Conservation (phyloP, 2,888 invertebrate species). For the Ariolimax columbianus region DNA sequence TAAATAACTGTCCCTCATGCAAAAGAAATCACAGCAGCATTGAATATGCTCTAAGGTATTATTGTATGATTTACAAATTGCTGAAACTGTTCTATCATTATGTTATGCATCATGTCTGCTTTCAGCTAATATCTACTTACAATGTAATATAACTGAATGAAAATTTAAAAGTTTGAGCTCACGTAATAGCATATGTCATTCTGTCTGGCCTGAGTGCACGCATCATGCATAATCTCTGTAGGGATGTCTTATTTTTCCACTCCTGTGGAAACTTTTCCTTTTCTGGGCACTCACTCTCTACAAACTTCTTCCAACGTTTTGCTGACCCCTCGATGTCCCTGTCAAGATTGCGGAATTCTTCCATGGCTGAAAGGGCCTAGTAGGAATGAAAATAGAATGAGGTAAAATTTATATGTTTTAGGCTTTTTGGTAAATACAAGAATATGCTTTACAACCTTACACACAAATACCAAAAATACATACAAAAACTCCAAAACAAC, state of each 20-base stretch:
- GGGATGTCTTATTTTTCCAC: slow-evolving; percentile 96
- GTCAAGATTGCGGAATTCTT: slow-evolving; percentile 94
- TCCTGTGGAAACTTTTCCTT: slow-evolving; percentile 98
- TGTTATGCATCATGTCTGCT: too few species aligned
- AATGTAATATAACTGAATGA: not conserved
- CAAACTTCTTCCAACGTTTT: slow-evolving; percentile 98
- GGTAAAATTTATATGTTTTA: not conserved
- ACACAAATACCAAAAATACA: too few species aligned
- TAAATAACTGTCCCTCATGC: too few species aligned
- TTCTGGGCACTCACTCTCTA: slow-evolving; percentile 96
- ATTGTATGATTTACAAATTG: too few species aligned
- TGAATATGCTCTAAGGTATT: too few species aligned
- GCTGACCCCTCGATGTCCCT: slow-evolving; percentile 96
- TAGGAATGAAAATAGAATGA: slow-evolving; percentile 14
- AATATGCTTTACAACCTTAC: too few species aligned
- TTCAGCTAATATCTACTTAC: not conserved
- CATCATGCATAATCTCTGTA: slow-evolving; percentile 97
- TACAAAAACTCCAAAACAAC: too few species aligned
- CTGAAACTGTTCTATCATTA: too few species aligned
- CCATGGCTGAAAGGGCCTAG: slow-evolving; percentile 89
- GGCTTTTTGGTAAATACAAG: too few species aligned
- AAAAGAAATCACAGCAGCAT: too few species aligned
- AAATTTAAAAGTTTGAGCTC: slow-evolving; percentile 66
- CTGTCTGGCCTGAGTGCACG: slow-evolving; percentile 94
- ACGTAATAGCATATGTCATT: slow-evolving; percentile 95